phyloP scores from a whole-genome alignment of 2,888 invertebrate genomes.

The Coecobrya sp. region DNA sequence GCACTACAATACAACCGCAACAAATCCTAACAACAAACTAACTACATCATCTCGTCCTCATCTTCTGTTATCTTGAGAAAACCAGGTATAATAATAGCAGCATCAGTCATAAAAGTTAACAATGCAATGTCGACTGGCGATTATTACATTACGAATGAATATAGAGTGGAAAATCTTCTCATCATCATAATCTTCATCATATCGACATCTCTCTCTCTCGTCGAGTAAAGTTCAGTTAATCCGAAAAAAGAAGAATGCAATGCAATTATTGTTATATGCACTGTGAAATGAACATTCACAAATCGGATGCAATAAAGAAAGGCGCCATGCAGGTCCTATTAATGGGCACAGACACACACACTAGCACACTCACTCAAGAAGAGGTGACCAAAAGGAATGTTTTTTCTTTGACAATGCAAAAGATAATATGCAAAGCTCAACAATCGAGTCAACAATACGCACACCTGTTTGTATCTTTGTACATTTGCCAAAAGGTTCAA shows the following conservation, averaged over 20 bases:
- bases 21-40: neutral
- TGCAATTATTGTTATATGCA: constrained; percentile 49
- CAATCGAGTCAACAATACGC: neutral
- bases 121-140: constrained; percentile 50
- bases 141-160: constrained; percentile 54
- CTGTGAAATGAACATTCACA: constrained; percentile 5
- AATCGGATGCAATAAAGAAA: constrained; percentile 57
- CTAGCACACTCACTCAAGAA: constrained; percentile 22
- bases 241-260: constrained; percentile 40
- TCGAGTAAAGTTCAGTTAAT: constrained; percentile 57
- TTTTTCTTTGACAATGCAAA: constrained; percentile 49
- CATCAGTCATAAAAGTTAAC: constrained; percentile 60
- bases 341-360: constrained; percentile 48
- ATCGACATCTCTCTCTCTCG: neutral
- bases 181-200: constrained; percentile 33
- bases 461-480: constrained; percentile 49
- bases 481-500: constrained; percentile 74
- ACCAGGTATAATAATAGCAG: constrained; percentile 51
- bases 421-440: constrained; percentile 19
- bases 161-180: constrained; percentile 25
- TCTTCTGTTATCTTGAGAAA: neutral
- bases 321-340: constrained; percentile 55
- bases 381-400: constrained; percentile 56
- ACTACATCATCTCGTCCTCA: constrained; percentile 1
- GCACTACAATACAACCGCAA: neutral